Evolutionary conservation across 53 echinoderm and acorn worm genomes (phyloP).

Genomic region (Echinometra lucunter): DNA sequence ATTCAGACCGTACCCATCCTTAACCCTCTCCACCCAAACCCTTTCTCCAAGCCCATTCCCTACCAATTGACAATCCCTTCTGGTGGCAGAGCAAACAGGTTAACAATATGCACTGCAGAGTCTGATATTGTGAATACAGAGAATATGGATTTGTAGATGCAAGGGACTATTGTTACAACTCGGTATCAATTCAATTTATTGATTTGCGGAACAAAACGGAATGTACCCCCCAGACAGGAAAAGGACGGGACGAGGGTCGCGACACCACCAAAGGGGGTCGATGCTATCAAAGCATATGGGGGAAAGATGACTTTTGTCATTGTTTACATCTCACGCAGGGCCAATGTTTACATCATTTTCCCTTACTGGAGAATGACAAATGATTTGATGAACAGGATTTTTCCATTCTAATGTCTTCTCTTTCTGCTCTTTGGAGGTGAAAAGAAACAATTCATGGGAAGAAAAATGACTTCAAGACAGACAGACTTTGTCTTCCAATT

Average conservation of each 20-base stretch:
- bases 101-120: background rate
- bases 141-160: background rate
- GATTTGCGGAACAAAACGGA: constrained; percentile 3
- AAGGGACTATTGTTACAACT: background rate
- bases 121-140: background rate
- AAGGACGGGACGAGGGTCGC: background rate
- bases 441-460: background rate
- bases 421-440: background rate
- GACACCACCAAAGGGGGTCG: background rate
- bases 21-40: background rate
- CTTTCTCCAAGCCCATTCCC: background rate
- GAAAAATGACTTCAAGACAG: background rate
- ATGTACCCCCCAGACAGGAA: constrained; percentile 32
- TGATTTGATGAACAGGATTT: background rate
- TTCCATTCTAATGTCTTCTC: background rate
- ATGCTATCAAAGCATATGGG: background rate
- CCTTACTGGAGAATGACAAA: background rate
- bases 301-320: background rate
- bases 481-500: too few relatives aligned
- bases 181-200: constrained; percentile 32
- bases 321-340: background rate
- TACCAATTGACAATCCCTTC: background rate
- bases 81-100: background rate
- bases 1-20: background rate
- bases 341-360: background rate